phyloP scores from a whole-genome alignment of 2,113 vertebrate genomes.

The Atractosteus spatula region DNA sequence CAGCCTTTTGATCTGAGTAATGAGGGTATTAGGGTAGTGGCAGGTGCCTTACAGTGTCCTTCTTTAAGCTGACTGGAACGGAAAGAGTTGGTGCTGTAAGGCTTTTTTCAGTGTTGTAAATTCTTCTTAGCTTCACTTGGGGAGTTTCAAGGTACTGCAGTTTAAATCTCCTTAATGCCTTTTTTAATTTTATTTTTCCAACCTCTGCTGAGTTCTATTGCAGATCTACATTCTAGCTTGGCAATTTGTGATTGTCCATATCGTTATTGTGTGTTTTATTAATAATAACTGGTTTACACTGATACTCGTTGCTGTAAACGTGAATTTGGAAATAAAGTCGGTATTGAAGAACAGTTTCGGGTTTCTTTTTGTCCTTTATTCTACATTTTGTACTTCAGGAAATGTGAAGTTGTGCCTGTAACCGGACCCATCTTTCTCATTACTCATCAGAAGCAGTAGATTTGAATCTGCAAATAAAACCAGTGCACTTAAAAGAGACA shows the following conservation, averaged over 20 bases:
- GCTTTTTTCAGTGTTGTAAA: slow-evolving; percentile 27
- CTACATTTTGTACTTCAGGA: too few species aligned
- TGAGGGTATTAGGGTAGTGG: too few species aligned
- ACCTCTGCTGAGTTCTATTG: slow-evolving; percentile 43
- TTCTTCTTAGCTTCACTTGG: slow-evolving; percentile 28
- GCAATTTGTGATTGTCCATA: slow-evolving; percentile 87
- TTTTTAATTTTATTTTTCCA: slow-evolving; percentile 28
- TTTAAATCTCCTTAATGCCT: slow-evolving; percentile 53
- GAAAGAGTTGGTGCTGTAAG: slow-evolving; percentile 41
- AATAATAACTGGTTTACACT: slow-evolving; percentile 91
- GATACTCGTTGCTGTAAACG: slow-evolving; percentile 89
- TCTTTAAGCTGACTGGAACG: slow-evolving; percentile 28
- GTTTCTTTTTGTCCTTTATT: too few species aligned
- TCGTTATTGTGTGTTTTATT: slow-evolving; percentile 89
- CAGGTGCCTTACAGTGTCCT: neutral
- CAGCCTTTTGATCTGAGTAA: too few species aligned
- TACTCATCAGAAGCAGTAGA: too few species aligned
- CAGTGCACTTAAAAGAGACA: too few species aligned
- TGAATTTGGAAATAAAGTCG: slow-evolving; percentile 98
- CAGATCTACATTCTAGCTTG: slow-evolving; percentile 82
- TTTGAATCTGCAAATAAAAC: too few species aligned
- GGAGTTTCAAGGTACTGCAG: slow-evolving; percentile 44
- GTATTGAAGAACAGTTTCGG: slow-evolving; percentile 58
- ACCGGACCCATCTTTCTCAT: too few species aligned
- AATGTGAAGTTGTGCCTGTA: too few species aligned